phyloP scores from a whole-genome alignment of 2,888 invertebrate species.

The Asteroscopus sphinx region DNA sequence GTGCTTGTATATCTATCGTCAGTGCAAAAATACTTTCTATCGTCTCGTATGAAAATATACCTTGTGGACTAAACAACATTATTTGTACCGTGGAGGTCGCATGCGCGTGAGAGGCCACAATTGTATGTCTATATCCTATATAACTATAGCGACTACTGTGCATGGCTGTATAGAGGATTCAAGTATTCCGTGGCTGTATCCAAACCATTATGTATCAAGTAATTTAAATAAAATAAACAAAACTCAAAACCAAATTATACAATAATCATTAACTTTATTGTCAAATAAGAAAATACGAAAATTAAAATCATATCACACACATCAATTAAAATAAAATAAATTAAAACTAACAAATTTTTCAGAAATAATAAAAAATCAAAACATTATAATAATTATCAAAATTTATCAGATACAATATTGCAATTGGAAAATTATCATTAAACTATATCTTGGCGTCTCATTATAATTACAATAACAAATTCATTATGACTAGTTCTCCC shows the following conservation, averaged over 20 bases:
- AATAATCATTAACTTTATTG: slow-evolving; percentile 58
- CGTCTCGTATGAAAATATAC: slow-evolving; percentile 83
- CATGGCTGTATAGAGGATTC: slow-evolving; percentile 21
- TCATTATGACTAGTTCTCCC: slow-evolving; percentile 80
- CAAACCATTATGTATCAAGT: slow-evolving; percentile 32
- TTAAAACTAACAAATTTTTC: slow-evolving; percentile 52
- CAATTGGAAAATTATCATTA: slow-evolving; percentile 65
- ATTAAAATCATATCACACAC: slow-evolving; percentile 49
- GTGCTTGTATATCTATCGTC: slow-evolving; percentile 76
- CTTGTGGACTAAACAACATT: slow-evolving; percentile 71
- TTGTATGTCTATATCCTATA: slow-evolving; percentile 43
- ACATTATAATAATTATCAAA: slow-evolving; percentile 57
- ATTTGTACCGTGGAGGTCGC: slow-evolving; percentile 82
- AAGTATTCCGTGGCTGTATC: slow-evolving; percentile 19
- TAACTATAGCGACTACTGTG: slow-evolving; percentile 37
- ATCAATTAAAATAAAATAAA: slow-evolving; percentile 47
- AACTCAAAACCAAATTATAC: slow-evolving; percentile 55
- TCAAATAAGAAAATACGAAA: slow-evolving; percentile 55
- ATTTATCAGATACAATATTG: slow-evolving; percentile 64
- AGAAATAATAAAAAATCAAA: slow-evolving; percentile 60
- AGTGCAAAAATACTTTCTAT: slow-evolving; percentile 86
- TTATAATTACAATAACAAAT: slow-evolving; percentile 58
- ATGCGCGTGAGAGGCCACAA: slow-evolving; percentile 71
- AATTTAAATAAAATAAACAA: slow-evolving; percentile 46
- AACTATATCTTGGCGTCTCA: slow-evolving; percentile 49